Conservation (phyloP, 2,113 vertebrate genomes). For the Thamnophis sirtalis region DNA sequence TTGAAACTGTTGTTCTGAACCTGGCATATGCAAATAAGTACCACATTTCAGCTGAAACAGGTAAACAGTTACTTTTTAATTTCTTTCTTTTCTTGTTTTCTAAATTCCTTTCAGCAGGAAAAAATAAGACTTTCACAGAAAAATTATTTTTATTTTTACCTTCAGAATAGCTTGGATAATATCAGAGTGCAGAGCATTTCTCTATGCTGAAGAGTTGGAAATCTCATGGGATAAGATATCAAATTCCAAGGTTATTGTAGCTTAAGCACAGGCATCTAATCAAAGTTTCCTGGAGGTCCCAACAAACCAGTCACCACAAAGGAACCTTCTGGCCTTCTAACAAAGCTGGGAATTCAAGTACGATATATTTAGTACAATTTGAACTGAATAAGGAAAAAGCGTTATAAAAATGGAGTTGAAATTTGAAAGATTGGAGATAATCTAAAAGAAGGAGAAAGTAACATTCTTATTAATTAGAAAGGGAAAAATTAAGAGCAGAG, state of each 20-base stretch:
- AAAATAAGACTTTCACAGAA: not conserved
- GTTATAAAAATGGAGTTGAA: not conserved
- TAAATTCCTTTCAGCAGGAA: not conserved
- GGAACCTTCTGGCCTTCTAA: not conserved
- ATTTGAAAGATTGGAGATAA: not conserved
- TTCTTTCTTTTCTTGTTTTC: not conserved
- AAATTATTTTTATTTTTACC: not conserved
- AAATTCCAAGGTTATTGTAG: not conserved
- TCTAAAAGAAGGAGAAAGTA: not conserved
- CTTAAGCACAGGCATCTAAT: not conserved
- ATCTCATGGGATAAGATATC: not conserved
- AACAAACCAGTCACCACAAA: not conserved
- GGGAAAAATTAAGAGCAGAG: not conserved
- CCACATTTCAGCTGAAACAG: not conserved
- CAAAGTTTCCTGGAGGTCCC: not conserved
- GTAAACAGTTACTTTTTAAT: not conserved
- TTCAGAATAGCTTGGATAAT: not conserved
- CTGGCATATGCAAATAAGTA: not conserved
- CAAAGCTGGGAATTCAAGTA: not conserved
- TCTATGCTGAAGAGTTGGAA: not conserved
- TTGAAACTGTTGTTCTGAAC: not conserved
- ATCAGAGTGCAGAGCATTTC: not conserved
- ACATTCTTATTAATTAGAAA: not conserved
- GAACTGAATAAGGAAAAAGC: not conserved
- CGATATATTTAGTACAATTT: not conserved